Conservation (phyloP, 2,797 vertebrate genomes). For the Lates japonicus region DNA sequence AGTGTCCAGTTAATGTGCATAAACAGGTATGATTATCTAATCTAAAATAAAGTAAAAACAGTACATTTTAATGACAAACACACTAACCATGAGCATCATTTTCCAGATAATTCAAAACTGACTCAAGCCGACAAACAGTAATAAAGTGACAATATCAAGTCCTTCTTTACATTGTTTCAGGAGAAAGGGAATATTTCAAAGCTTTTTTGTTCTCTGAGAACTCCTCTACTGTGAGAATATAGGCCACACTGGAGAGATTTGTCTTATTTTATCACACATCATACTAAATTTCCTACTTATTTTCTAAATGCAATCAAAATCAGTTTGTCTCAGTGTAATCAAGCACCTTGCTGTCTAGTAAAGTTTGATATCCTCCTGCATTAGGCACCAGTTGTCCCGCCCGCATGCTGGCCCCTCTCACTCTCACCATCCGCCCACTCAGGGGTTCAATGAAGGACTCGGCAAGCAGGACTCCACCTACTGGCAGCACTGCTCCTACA, state of each 20-base stretch:
- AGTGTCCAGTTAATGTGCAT: too few species aligned
- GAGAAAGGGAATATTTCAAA: not conserved
- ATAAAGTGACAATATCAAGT: too few species aligned
- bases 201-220: too few species aligned
- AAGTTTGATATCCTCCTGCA: conserved; percentile 85
- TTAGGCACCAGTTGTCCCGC: conserved; percentile 82
- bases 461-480: conserved; percentile 89
- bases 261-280: not conserved
- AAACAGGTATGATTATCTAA: too few species aligned
- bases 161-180: not conserved
- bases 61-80: too few species aligned
- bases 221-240: too few species aligned
- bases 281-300: not conserved
- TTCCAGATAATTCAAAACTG: too few species aligned
- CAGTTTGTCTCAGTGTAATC: not conserved
- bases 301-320: not conserved
- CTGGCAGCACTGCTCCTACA: conserved; percentile 88
- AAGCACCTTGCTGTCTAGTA: conserved; percentile 85
- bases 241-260: not conserved
- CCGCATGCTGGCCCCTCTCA: conserved; percentile 83
- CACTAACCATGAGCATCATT: too few species aligned
- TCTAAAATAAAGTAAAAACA: not conserved
- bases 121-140: too few species aligned
- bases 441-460: conserved; percentile 90
- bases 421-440: conserved; percentile 82